These are phyloP conservation scores for Acestrorhynchus altus DNA, from an alignment of 2,797 vertebrate genomes.

Conservation along the genomic window DNA sequence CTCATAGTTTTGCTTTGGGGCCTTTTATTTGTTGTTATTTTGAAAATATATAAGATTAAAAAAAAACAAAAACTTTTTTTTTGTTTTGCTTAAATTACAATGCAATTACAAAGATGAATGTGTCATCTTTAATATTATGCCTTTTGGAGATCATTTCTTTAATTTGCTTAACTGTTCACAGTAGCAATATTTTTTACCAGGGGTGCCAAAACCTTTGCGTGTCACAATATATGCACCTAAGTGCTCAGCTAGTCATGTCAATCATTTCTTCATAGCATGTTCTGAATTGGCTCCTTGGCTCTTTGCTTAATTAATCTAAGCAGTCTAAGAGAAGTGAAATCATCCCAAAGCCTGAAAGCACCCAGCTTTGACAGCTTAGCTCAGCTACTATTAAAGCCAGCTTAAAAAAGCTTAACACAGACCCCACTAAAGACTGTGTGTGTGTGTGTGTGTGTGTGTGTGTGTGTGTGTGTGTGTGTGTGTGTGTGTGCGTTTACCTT, in stretches of 20 bases:
- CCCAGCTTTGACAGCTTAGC: slow-evolving; percentile 1
- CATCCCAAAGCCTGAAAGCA: slow-evolving; percentile 26
- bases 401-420: slow-evolving; percentile 26
- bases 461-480: slow-evolving; percentile 50
- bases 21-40: too few relatives aligned
- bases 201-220: too few relatives aligned
- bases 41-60: too few relatives aligned
- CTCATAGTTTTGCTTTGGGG: too few relatives aligned
- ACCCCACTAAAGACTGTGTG: slow-evolving; percentile 21
- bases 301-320: neutral
- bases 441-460: slow-evolving; percentile 29
- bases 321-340: slow-evolving; percentile 23
- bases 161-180: too few relatives aligned
- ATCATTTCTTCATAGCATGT: slow-evolving; percentile 19
- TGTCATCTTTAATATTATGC: too few relatives aligned
- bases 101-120: too few relatives aligned
- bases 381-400: slow-evolving; percentile 21
- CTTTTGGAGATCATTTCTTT: too few relatives aligned
- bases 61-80: too few relatives aligned
- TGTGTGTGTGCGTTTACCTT: slow-evolving; percentile 35
- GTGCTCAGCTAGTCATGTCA: slow-evolving; percentile 1
- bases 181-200: too few relatives aligned
- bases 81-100: too few relatives aligned
- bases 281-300: neutral
- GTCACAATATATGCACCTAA: too few relatives aligned